Evolutionary conservation across 2,113 vertebrate genomes (phyloP).

Genomic region (Phocoena sinus): DNA sequence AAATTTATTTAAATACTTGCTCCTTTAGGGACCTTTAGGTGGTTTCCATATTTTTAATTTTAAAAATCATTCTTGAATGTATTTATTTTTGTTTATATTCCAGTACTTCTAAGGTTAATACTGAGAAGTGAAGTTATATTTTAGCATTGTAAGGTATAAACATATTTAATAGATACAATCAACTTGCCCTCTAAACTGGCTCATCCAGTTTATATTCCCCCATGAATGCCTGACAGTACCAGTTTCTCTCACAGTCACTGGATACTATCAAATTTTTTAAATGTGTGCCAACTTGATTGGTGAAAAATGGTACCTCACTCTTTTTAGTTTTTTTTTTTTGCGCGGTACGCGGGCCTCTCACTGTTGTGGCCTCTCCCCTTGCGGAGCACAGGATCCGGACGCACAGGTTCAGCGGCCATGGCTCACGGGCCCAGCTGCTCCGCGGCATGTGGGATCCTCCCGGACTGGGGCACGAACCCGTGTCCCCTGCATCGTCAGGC

Average conservation of each 20-base stretch:
- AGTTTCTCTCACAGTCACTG: neutral
- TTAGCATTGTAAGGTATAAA: neutral
- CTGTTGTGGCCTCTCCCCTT: no score
- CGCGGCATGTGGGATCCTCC: no score
- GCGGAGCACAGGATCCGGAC: no score
- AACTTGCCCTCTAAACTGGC: neutral
- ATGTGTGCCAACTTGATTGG: neutral
- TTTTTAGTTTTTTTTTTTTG: neutral
- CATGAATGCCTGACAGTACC: neutral
- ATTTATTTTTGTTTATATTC: neutral
- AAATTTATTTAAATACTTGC: neutral
- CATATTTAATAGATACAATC: neutral
- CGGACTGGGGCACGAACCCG: no score
- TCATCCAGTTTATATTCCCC: neutral
- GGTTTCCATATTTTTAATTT: neutral
- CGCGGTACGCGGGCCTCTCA: no score
- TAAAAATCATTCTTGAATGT: neutral
- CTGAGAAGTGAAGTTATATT: neutral
- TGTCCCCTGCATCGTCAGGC: no score
- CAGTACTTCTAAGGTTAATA: neutral
- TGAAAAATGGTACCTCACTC: neutral
- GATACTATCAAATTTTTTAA: neutral
- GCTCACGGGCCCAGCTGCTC: no score
- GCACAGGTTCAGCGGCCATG: no score
- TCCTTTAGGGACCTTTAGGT: neutral